These are phyloP conservation scores for Limanda limanda DNA, from an alignment of 2,113 vertebrate species.

Conservation along the genomic window DNA sequence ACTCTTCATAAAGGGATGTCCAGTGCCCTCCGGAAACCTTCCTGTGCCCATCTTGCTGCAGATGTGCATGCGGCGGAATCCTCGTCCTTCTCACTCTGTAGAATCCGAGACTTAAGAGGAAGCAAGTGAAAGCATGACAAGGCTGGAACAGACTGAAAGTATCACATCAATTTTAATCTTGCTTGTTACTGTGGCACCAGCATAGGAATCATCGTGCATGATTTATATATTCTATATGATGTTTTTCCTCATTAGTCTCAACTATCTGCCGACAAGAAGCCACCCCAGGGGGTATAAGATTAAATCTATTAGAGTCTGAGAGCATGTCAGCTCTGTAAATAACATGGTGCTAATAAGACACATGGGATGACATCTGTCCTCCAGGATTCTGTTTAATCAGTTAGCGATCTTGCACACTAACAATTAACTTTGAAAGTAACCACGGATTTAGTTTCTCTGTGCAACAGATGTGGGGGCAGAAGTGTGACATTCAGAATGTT, in stretches of 20 bases:
- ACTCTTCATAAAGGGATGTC: slow-evolving; percentile 7
- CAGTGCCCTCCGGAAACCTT: slow-evolving; percentile 37
- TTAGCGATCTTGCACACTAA: background rate
- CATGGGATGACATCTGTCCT: slow-evolving; percentile 12
- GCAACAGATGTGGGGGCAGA: slow-evolving; percentile 44
- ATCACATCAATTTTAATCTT: slow-evolving; percentile 23
- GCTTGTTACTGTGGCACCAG: slow-evolving; percentile 13
- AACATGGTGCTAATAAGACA: slow-evolving; percentile 12
- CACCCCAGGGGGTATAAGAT: background rate
- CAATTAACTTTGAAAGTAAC: slow-evolving; percentile 4
- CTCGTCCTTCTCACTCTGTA: slow-evolving; percentile 14
- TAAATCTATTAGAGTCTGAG: background rate
- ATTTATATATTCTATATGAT: background rate
- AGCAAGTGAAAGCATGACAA: slow-evolving; percentile 67
- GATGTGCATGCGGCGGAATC: slow-evolving; percentile 45
- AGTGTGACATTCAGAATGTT: slow-evolving; percentile 51
- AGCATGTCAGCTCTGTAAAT: background rate
- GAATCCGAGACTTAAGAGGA: slow-evolving; percentile 43
- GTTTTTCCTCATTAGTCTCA: background rate
- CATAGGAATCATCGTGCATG: slow-evolving; percentile 1
- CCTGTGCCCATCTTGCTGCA: slow-evolving; percentile 40
- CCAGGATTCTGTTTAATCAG: slow-evolving; percentile 1
- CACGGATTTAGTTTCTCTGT: background rate
- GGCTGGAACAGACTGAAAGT: slow-evolving; percentile 42
- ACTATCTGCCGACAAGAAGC: background rate